phyloP scores from a whole-genome alignment of 2,113 vertebrate genomes.

The Myxocyprinus asiaticus region DNA sequence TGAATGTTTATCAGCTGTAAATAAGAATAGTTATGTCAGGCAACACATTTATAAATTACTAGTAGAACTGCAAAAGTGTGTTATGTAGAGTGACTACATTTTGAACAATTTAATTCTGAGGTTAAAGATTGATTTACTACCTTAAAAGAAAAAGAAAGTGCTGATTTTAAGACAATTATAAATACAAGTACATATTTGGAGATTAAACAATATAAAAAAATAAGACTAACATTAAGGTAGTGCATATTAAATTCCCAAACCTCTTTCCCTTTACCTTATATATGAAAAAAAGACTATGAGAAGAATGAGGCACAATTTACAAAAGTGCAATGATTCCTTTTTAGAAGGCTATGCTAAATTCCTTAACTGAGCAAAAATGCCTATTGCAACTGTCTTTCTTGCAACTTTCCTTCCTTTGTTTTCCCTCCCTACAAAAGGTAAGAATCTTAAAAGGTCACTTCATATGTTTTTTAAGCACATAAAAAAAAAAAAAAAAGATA shows the following conservation, averaged over 20 bases:
- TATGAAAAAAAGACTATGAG: not conserved
- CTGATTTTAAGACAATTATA: slow-evolving; percentile 18
- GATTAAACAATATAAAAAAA: not conserved
- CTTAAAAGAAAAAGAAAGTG: slow-evolving; percentile 12
- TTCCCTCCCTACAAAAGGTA: slow-evolving; percentile 3
- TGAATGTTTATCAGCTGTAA: not conserved
- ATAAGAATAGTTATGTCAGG: slow-evolving; percentile 6
- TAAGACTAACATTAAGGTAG: slow-evolving; percentile 11
- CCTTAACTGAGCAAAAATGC: not conserved
- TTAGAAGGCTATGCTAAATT: not conserved
- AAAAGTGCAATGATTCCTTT: slow-evolving; percentile 12
- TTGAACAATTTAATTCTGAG: not conserved
- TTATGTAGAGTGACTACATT: not conserved
- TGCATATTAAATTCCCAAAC: not conserved
- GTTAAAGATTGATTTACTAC: not conserved
- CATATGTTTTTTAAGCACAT: not conserved
- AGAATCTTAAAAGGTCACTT: slow-evolving; percentile 31
- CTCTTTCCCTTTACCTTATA: not conserved
- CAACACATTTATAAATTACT: not conserved
- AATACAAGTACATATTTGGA: not conserved
- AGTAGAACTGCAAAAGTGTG: not conserved
- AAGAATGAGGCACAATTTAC: not conserved
- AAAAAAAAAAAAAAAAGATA: not conserved
- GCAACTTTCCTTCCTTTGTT: not conserved
- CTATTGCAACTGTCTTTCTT: not conserved